Base-by-base conservation (phyloP, 2,113 vertebrate species). In the Synodontis membranacea region DNA sequence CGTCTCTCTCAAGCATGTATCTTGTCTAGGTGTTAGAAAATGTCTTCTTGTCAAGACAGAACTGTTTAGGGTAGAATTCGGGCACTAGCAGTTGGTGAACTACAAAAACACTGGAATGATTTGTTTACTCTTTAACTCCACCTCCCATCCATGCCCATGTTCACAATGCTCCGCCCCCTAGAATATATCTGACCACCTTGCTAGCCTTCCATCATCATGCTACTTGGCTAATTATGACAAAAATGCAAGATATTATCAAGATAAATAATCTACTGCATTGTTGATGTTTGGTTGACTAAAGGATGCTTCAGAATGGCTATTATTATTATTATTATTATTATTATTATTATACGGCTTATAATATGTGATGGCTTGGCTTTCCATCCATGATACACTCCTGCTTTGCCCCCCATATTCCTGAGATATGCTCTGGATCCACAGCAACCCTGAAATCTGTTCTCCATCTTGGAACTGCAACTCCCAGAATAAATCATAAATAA, bases 1-100 rank as follows among this genome's bases (percentile, higher is more conserved):
- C 75, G 66, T 81, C 58, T 78, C 50, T 68, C 31, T 31, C 39
- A 58, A 74, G 52, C 64, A 80, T 80, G 23, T 80, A 72, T 42
- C 78, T 64, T 12, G 76, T 79, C 50, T 11, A 21, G 31, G 17
- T 15, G 12, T n/a, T 44, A 28, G 19, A 37, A 79, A 50, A 37
- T 1, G 2, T 54, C 17, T 9, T 31, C 9, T 1, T 75, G n/a
- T 46, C 72, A 75, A n/a, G n/a, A 75, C 72, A 46, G 72, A n/a
- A 44, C 14, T 15, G 42, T 75, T 2, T 44, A n/a, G 42, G 72
- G 23, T 28, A 42, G 21, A 42, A 42, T 46, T 46, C 46, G 34
- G 68, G 8, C 23, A 3, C 10, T 3, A n/a, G 21, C 11, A 48
- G 42, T 12, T 50, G 44, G 28, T 76, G 19, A 48, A 76, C 44